Conservation (phyloP, 2,113 vertebrate genomes). For the Cyanoderma ruficeps region DNA sequence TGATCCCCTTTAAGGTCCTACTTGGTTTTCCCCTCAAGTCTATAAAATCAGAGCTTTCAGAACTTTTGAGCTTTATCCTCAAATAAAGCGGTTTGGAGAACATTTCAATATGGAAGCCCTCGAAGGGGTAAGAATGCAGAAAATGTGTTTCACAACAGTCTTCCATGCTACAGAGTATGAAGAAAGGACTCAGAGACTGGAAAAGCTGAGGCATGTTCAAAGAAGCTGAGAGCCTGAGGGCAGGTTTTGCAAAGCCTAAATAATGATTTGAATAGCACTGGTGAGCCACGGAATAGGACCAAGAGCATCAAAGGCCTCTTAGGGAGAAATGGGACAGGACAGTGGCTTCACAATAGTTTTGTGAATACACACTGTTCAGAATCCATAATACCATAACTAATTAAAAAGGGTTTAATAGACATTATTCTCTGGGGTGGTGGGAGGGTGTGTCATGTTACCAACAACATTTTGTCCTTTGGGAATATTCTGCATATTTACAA, state of each 20-base stretch:
- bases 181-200: constrained; percentile 31
- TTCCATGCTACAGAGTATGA: constrained; percentile 46
- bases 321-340: constrained; percentile 8
- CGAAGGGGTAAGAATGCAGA: constrained; percentile 35
- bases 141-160: constrained; percentile 57
- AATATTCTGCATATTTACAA: constrained; percentile 25
- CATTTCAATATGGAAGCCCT: constrained; percentile 57
- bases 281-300: constrained; percentile 36
- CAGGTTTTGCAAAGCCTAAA: constrained; percentile 54
- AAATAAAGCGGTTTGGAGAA: not conserved
- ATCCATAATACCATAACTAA: constrained; percentile 32
- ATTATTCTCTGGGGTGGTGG: not conserved
- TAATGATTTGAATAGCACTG: constrained; percentile 53
- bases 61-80: constrained; percentile 11
- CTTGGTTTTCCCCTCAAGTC: not conserved
- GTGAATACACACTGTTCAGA: not conserved
- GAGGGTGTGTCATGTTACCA: constrained; percentile 9
- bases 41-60: constrained; percentile 37
- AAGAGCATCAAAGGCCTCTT: constrained; percentile 50
- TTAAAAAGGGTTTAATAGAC: constrained; percentile 25
- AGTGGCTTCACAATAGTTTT: not conserved
- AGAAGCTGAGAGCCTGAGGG: constrained; percentile 34
- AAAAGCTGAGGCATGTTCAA: constrained; percentile 62
- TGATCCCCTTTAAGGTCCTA: not conserved
- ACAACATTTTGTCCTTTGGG: not conserved